phyloP scores from a whole-genome alignment of 1,140 invertebrate genomes.

The Drosophila saltans region DNA sequence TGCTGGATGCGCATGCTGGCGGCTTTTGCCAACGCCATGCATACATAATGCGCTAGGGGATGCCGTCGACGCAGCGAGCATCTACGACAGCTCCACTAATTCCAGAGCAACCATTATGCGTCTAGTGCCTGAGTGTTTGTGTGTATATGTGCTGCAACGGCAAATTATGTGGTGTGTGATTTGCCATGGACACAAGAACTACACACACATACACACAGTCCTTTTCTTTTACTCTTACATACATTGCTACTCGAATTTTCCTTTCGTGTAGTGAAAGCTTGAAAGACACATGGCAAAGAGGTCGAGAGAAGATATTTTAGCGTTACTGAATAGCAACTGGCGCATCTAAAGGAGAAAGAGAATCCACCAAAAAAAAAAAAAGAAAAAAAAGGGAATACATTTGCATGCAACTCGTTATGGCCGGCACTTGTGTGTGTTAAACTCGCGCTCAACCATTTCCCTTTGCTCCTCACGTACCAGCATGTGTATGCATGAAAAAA shows the following conservation, averaged over 20 bases:
- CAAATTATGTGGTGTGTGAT: constrained; percentile 80
- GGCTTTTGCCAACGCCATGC: constrained; percentile 64
- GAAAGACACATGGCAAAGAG: constrained; percentile 33
- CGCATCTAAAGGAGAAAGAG: constrained; percentile 29
- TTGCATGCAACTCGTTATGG: constrained; percentile 80
- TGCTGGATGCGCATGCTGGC: constrained; percentile 12
- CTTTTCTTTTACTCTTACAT: constrained; percentile 23
- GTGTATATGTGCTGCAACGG: constrained; percentile 65
- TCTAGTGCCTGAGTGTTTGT: constrained; percentile 26
- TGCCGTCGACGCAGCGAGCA: constrained; percentile 39
- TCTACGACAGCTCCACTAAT: constrained; percentile 63
- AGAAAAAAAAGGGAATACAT: constrained; percentile 42
- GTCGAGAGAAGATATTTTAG: constrained; percentile 62
- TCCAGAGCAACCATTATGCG: constrained; percentile 55
- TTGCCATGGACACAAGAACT: constrained; percentile 66
- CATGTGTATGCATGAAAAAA: constrained; percentile 51
- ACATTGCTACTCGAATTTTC: constrained; percentile 56
- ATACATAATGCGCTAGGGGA: constrained; percentile 79
- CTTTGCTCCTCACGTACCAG: constrained; percentile 17
- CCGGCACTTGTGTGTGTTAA: constrained; percentile 78
- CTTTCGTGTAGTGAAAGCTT: constrained; percentile 35
- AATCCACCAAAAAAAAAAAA: constrained; percentile 10
- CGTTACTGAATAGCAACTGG: constrained; percentile 28
- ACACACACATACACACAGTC: constrained; percentile 20
- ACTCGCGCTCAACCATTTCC: constrained; percentile 35